Evolutionary conservation across 2,113 vertebrate genomes (phyloP), one percentile per base, ranked within the genome.

Genomic region (Lipotes vexillifer): DNA sequence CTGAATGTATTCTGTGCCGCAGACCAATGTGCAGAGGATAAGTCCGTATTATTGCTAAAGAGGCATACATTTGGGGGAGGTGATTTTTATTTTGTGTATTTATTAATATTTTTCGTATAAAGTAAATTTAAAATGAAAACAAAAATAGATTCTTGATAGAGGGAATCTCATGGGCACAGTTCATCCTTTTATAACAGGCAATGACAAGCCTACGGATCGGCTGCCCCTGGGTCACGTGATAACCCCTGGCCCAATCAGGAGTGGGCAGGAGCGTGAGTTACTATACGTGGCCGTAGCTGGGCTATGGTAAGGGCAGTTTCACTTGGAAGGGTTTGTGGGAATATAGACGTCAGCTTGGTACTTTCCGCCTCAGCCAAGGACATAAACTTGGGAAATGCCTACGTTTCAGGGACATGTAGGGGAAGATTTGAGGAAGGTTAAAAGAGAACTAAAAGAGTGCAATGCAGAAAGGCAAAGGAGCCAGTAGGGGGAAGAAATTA

Each of bases 241-340:
- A 93, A 36, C 4, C 33, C 10, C 66, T 25, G 2, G 2, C 46
- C 77, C 83, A 68, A 4, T 80, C n/a, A 83, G 31, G 49, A 71
- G 41, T 59, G 46, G n/a, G 59, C 11, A 63, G 71, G 38, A 61
- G 20, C 21, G 8, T 15, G 21, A 25, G 27, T 3, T 49, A 33
- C 36, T 90, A 59, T 21, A 55, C 1, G 0, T 0, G 27, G 9
- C 33, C 0, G 0, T 6, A 1, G 5, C 7, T 44, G 20, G n/a
- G 13, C 55, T 41, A 3, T 7, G 21, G 8, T 18, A 5, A 84
- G 33, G 17, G 52, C 8, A 3, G 83, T 15, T 89, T 65, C n/a
- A 13, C 46, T 41, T 17, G 13, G 3, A 38, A 59, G 46, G 18
- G 27, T n/a, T 55, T 85, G n/a, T 78, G n/a, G 10, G 36, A 59